A percentile compares a stretch with the other conserved stretches of the same genome.
phyloP scores from a whole-genome alignment of 2,888 invertebrate species.

The Platycnemis pennipes region DNA sequence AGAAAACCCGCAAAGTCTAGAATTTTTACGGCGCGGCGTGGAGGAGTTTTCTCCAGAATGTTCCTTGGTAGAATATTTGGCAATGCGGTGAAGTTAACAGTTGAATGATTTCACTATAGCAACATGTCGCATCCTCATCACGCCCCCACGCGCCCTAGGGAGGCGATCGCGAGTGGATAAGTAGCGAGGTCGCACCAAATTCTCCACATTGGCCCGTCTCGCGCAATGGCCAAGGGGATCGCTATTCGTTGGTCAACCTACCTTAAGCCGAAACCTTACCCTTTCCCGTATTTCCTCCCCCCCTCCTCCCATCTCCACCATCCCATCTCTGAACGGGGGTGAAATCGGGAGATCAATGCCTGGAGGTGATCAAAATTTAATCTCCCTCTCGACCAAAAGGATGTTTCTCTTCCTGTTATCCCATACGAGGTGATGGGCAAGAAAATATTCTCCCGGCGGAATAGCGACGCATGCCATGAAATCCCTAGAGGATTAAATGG shows the following conservation, averaged over 20 bases:
- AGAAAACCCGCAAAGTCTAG: background rate
- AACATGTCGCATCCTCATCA: background rate
- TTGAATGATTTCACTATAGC: background rate
- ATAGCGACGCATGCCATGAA: background rate
- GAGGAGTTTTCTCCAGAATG: background rate
- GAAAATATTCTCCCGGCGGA: background rate
- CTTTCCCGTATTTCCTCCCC: background rate
- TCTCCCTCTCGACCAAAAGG: background rate
- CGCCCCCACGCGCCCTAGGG: background rate
- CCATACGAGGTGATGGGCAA: background rate
- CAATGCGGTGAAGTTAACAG: background rate
- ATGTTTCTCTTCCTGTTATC: background rate
- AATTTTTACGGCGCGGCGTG: background rate
- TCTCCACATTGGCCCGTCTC: no score
- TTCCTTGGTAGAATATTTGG: background rate
- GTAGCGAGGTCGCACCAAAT: no score
- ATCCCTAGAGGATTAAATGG: background rate
- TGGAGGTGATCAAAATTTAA: slow-evolving; percentile 11
- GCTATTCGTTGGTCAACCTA: background rate
- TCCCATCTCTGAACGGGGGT: background rate
- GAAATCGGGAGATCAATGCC: background rate
- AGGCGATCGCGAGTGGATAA: background rate
- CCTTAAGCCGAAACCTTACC: background rate
- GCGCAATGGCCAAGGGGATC: background rate
- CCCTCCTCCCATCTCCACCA: background rate